Evolutionary conservation across 1,140 invertebrate genomes (phyloP).

Genomic region (Gonatopus flavifemur): DNA sequence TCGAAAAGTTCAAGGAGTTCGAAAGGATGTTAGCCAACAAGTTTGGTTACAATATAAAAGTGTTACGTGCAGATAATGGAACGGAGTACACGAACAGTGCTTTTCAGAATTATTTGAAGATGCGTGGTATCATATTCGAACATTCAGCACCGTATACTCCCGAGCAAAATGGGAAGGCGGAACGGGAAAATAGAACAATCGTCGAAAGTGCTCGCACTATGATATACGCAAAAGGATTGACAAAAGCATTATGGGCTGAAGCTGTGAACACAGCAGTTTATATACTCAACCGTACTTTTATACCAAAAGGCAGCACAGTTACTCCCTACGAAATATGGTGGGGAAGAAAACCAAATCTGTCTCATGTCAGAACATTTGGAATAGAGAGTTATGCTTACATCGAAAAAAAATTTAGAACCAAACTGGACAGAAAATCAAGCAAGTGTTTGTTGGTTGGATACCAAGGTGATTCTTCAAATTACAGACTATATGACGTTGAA

Average conservation of each 20-base stretch:
- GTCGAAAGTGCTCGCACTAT: constrained; percentile 46
- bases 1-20: neutral
- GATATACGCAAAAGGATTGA: constrained; percentile 39
- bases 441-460: constrained; percentile 29
- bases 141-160: constrained; percentile 41
- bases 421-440: constrained; percentile 29
- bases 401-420: constrained; percentile 36
- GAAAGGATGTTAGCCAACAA: constrained; percentile 12
- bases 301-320: neutral
- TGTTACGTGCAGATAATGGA: too few relatives aligned
- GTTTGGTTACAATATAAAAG: constrained; percentile 16
- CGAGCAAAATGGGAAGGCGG: constrained; percentile 46
- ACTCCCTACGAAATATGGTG: constrained; percentile 31
- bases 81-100: constrained; percentile 11
- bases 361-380: constrained; percentile 43
- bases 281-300: constrained; percentile 23
- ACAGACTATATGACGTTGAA: constrained; percentile 4
- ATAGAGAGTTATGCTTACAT: constrained; percentile 37
- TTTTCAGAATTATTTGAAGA: constrained; percentile 1
- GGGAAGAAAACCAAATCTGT: constrained; percentile 19
- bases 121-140: constrained; percentile 11
- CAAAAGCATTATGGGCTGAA: constrained; percentile 50
- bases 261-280: constrained; percentile 44
- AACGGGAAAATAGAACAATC: constrained; percentile 50
- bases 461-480: constrained; percentile 14